These are phyloP conservation scores for Aeoliscus strigatus DNA, from an alignment of 2,797 vertebrate genomes.

Conservation along the genomic window DNA sequence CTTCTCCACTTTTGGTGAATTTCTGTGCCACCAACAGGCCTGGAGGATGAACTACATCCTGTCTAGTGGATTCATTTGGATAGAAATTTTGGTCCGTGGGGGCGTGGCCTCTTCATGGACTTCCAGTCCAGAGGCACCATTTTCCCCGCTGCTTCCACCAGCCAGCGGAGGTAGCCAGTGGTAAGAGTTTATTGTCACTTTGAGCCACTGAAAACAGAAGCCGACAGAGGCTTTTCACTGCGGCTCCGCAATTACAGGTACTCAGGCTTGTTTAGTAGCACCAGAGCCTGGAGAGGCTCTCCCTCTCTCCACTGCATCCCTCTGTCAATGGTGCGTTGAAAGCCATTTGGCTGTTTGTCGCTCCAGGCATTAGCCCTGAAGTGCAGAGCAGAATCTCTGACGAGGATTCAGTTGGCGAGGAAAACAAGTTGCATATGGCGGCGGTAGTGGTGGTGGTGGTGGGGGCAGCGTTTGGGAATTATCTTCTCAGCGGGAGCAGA, in stretches of 20 bases:
- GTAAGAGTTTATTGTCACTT: slow-evolving; percentile 82
- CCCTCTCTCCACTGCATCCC: slow-evolving; percentile 47
- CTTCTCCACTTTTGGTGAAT: too few species aligned
- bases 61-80: too few species aligned
- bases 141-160: slow-evolving; percentile 59
- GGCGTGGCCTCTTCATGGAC: slow-evolving; percentile 41
- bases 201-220: slow-evolving; percentile 88
- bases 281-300: slow-evolving; percentile 62
- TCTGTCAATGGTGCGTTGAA: slow-evolving; percentile 87
- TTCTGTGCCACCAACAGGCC: too few species aligned
- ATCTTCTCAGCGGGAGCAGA: slow-evolving; percentile 55
- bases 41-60: too few species aligned
- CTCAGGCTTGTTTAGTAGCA: slow-evolving; percentile 89
- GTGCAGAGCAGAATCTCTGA: slow-evolving; percentile 82
- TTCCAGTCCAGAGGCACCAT: slow-evolving; percentile 25
- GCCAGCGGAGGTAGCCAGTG: slow-evolving; percentile 38
- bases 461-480: slow-evolving; percentile 50
- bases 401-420: slow-evolving; percentile 86
- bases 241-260: slow-evolving; percentile 88
- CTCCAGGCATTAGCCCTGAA: slow-evolving; percentile 84
- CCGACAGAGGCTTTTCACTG: slow-evolving; percentile 80
- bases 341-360: slow-evolving; percentile 89
- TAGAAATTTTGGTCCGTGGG: too few species aligned
- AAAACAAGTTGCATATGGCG: slow-evolving; percentile 70
- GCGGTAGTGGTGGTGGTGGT: slow-evolving; percentile 2